phyloP scores from a whole-genome alignment of 2,797 vertebrate species.

The Notamacropus eugenii region DNA sequence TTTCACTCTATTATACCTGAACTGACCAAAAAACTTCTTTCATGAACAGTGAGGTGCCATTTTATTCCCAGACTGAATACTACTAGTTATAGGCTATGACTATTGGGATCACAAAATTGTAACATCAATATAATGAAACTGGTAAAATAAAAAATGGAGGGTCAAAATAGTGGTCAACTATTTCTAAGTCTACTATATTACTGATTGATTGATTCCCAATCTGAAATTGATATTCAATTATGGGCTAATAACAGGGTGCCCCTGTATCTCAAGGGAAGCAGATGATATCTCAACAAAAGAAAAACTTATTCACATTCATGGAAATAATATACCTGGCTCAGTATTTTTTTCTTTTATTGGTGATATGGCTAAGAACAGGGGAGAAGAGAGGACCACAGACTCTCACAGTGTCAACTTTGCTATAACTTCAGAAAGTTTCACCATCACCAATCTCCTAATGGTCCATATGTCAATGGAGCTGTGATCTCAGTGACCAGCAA shows the following conservation, averaged over 20 bases:
- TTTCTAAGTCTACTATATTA: neutral
- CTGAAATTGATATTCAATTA: neutral
- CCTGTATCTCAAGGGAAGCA: neutral
- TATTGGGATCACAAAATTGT: neutral
- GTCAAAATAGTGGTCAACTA: neutral
- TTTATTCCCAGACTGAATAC: neutral
- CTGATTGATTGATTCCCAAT: neutral
- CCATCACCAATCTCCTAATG: neutral
- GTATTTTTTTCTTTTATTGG: neutral
- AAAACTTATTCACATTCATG: neutral
- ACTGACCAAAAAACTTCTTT: constrained; percentile 35
- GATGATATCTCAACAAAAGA: neutral
- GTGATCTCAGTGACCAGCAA: neutral
- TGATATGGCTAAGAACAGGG: neutral
- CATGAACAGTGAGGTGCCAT: neutral
- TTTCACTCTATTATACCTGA: neutral
- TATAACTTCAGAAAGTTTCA: neutral
- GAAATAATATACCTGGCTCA: neutral
- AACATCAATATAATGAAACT: neutral
- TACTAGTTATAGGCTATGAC: neutral
- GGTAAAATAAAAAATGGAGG: neutral
- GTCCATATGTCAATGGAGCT: neutral
- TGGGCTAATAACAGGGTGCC: neutral
- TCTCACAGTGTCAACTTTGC: neutral
- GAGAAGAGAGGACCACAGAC: neutral